Conservation (phyloP, 2,797 vertebrate species). For the Spheniscus humboldti region DNA sequence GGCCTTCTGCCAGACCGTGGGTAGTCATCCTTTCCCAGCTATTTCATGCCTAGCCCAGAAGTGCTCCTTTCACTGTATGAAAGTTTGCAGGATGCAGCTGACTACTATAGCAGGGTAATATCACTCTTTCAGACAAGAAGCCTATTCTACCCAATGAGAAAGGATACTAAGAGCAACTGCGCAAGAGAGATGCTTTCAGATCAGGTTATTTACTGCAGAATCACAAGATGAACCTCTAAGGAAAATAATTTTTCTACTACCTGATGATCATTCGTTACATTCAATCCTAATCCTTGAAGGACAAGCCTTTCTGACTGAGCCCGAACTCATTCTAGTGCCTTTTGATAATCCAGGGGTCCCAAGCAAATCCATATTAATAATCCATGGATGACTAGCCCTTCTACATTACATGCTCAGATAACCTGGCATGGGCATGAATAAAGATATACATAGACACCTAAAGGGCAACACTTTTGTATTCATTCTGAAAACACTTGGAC, state of each 20-base stretch:
- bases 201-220: not conserved
- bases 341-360: not conserved
- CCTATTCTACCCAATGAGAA: not conserved
- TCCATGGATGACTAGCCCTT: not conserved
- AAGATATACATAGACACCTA: not conserved
- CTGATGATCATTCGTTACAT: not conserved
- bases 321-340: not conserved
- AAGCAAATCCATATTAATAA: not conserved
- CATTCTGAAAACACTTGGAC: not conserved
- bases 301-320: not conserved
- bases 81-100: not conserved
- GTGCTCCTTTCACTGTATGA: not conserved
- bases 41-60: not conserved
- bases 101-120: not conserved
- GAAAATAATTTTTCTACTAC: not conserved
- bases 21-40: not conserved
- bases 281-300: not conserved
- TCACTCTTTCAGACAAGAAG: not conserved
- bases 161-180: not conserved
- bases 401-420: not conserved
- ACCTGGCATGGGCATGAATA: not conserved
- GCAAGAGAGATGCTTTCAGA: not conserved
- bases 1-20: slow-evolving; percentile 17
- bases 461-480: not conserved
- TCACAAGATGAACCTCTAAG: not conserved